Evolutionary conservation across 2,888 invertebrate genomes (phyloP).

Genomic region (Gnatocerus cornutus): DNA sequence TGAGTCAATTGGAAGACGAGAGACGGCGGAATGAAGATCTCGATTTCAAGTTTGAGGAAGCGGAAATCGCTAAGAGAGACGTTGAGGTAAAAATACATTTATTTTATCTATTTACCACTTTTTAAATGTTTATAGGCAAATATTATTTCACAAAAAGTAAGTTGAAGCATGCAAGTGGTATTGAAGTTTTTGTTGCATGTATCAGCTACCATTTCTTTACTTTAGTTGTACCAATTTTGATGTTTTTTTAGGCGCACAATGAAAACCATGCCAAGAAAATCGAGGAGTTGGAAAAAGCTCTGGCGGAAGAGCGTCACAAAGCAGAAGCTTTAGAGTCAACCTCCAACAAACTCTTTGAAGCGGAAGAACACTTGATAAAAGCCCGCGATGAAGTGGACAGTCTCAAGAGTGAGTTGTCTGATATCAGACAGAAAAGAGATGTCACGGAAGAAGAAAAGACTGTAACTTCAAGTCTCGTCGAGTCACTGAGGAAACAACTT

Average conservation of each 20-base stretch:
- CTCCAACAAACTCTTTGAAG: slow-evolving; percentile 77
- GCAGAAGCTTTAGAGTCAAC: slow-evolving; percentile 72
- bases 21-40: slow-evolving; percentile 90
- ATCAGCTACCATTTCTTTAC: slow-evolving; percentile 2
- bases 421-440: slow-evolving; percentile 72
- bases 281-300: slow-evolving; percentile 71
- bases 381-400: slow-evolving; percentile 76
- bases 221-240: no score
- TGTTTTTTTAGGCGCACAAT: slow-evolving; percentile 69
- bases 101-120: no score
- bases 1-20: slow-evolving; percentile 83
- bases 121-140: slow-evolving; percentile 65
- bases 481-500: slow-evolving; percentile 30
- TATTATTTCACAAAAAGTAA: slow-evolving; percentile 72
- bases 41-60: slow-evolving; percentile 93
- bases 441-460: slow-evolving; percentile 53
- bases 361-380: slow-evolving; percentile 78
- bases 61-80: slow-evolving; percentile 90
- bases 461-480: slow-evolving; percentile 49
- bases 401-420: slow-evolving; percentile 73
- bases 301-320: slow-evolving; percentile 71
- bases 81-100: slow-evolving; percentile 79
- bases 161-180: slow-evolving; percentile 54
- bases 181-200: slow-evolving; percentile 15
- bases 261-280: slow-evolving; percentile 71